Conservation (phyloP, 2,888 invertebrate genomes). For the Melieria omissa region DNA sequence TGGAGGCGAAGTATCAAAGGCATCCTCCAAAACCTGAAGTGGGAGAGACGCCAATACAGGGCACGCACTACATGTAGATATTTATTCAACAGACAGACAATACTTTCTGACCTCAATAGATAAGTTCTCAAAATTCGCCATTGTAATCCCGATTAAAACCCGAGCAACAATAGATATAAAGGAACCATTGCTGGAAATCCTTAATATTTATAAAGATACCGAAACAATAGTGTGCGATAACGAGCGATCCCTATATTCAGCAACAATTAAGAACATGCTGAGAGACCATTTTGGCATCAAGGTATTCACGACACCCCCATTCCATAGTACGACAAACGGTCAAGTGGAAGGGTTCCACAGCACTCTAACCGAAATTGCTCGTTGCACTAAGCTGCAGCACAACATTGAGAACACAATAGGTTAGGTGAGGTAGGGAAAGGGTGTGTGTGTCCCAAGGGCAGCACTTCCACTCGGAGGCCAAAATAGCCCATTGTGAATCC, state of each 20-base stretch:
- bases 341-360: constrained; percentile 21
- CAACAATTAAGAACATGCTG: constrained; percentile 11
- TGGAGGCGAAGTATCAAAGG: too few relatives aligned
- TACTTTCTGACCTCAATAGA: not conserved
- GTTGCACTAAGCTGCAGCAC: not conserved
- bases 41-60: too few relatives aligned
- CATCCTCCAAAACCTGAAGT: too few relatives aligned
- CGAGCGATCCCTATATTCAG: not conserved
- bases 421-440: too few relatives aligned
- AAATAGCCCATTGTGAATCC: too few relatives aligned
- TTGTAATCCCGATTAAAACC: not conserved
- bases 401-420: not conserved
- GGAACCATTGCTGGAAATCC: too few relatives aligned
- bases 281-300: constrained; percentile 1
- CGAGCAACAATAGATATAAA: too few relatives aligned
- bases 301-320: constrained; percentile 7
- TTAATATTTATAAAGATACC: not conserved
- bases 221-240: not conserved
- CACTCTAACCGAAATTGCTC: constrained; percentile 13
- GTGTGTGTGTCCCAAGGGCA: too few relatives aligned
- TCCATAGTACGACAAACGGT: not conserved
- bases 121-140: constrained; percentile 3
- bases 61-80: not conserved
- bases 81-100: not conserved
- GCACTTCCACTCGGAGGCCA: too few relatives aligned